Percentiles rank a stretch among this genome's conserved stretches.
These are phyloP conservation scores for Episyrphus balteatus DNA, from an alignment of 1,140 invertebrate species.

Conservation along the genomic window DNA sequence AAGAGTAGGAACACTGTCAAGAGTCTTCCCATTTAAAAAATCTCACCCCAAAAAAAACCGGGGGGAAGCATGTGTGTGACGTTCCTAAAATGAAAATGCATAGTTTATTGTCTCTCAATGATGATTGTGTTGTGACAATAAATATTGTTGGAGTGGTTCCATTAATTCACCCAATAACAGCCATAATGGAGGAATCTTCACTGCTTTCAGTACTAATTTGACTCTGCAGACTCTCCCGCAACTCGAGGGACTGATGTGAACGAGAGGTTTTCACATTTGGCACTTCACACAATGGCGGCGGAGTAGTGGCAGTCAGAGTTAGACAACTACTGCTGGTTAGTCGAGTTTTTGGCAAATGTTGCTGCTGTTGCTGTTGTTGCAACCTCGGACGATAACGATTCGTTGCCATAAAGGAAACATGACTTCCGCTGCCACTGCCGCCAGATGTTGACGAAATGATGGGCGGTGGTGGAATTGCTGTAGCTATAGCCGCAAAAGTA, in stretches of 20 bases:
- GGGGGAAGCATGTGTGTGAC: too few relatives aligned
- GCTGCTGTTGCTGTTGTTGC: not conserved
- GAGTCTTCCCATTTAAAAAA: too few relatives aligned
- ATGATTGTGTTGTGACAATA: too few relatives aligned
- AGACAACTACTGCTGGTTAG: not conserved
- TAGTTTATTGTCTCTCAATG: too few relatives aligned
- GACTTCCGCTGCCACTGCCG: constrained; percentile 7
- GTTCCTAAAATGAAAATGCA: too few relatives aligned
- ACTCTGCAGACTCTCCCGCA: constrained; percentile 28
- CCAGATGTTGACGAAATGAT: constrained; percentile 24
- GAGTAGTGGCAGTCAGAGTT: too few relatives aligned
- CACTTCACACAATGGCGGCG: not conserved
- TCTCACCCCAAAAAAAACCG: too few relatives aligned
- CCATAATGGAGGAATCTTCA: too few relatives aligned
- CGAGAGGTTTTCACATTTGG: constrained; percentile 1
- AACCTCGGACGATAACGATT: constrained; percentile 2
- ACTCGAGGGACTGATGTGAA: constrained; percentile 18
- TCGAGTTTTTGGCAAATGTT: not conserved
- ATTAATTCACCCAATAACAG: too few relatives aligned
- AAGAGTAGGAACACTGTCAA: too few relatives aligned
- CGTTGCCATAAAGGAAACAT: constrained; percentile 4
- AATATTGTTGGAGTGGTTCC: too few relatives aligned
- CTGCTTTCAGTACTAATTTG: constrained; percentile 22
- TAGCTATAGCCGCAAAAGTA: not conserved
- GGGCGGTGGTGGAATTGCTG: constrained; percentile 17